Evolutionary conservation across 2,113 vertebrate genomes (phyloP).

Genomic region (Ptychochromis oligacanthus): DNA sequence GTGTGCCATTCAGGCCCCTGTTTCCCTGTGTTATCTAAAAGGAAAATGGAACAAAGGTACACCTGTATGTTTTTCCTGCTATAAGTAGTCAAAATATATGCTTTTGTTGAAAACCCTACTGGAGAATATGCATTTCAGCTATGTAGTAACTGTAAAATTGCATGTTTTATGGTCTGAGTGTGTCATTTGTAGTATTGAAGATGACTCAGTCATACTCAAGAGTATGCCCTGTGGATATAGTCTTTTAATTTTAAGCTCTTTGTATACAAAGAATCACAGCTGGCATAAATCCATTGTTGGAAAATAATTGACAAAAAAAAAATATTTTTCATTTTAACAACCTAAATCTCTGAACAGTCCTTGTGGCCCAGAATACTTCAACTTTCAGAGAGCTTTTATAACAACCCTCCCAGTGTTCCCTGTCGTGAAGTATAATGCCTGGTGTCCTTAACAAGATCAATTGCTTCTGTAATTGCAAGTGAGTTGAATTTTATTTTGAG

Average conservation of each 20-base stretch:
- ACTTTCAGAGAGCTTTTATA: background rate
- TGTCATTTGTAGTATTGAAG: constrained; percentile 17
- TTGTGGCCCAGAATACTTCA: background rate
- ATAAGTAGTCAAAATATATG: background rate
- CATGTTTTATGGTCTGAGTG: background rate
- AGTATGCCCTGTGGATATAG: constrained; percentile 10
- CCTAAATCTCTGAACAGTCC: constrained; percentile 6
- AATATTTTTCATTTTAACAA: constrained; percentile 17
- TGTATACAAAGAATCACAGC: constrained; percentile 10
- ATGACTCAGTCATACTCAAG: constrained; percentile 17
- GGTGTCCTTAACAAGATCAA: constrained; percentile 32
- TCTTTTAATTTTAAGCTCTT: constrained; percentile 14
- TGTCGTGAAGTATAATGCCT: constrained; percentile 25
- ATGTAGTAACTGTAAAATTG: constrained; percentile 7
- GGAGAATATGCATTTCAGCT: background rate
- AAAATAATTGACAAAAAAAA: constrained; percentile 5
- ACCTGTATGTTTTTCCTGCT: background rate
- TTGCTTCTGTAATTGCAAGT: constrained; percentile 19
- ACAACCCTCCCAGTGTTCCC: constrained; percentile 2
- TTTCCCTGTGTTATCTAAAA: background rate
- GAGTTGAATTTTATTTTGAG: constrained; percentile 17
- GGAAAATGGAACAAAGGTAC: background rate
- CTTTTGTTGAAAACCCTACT: background rate
- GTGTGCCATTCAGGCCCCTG: background rate
- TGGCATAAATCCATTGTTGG: constrained; percentile 6